A percentile compares a stretch with the other conserved stretches of the same genome.
phyloP scores from a whole-genome alignment of 2,113 vertebrate species.

The Brachyhypopomus gauderio region DNA sequence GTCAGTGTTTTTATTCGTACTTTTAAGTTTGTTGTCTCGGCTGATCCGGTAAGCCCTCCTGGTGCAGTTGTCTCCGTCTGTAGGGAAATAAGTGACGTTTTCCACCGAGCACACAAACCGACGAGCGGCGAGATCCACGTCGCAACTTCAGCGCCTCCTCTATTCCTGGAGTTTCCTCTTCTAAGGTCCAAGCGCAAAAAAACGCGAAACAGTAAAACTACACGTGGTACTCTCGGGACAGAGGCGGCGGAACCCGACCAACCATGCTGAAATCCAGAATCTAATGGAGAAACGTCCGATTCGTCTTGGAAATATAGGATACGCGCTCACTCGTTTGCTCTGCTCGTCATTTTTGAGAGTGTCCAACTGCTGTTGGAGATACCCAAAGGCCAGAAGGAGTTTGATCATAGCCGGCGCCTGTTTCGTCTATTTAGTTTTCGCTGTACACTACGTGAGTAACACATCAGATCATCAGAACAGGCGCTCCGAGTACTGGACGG shows the following conservation, averaged over 20 bases:
- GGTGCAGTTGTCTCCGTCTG: constrained; percentile 64
- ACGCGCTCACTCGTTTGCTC: constrained; percentile 72
- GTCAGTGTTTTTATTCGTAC: too few relatives aligned
- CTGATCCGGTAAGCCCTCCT: background rate
- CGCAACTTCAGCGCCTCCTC: too few relatives aligned
- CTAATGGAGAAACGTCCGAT: constrained; percentile 77
- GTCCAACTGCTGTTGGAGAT: constrained; percentile 72
- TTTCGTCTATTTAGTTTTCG: constrained; percentile 83
- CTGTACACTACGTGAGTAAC: constrained; percentile 80
- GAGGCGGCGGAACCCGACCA: constrained; percentile 18
- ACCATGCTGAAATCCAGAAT: constrained; percentile 74
- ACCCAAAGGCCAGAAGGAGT: constrained; percentile 76
- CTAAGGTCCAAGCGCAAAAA: too few relatives aligned
- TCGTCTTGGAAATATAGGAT: constrained; percentile 70
- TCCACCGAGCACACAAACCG: too few relatives aligned
- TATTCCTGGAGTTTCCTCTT: too few relatives aligned
- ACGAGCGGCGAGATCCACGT: too few relatives aligned
- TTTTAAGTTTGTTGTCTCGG: too few relatives aligned
- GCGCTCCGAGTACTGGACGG: constrained; percentile 58
- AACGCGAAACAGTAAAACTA: too few relatives aligned
- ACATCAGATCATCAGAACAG: constrained; percentile 69
- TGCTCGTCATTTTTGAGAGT: constrained; percentile 70
- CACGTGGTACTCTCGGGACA: too few relatives aligned
- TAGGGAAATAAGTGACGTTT: constrained; percentile 38
- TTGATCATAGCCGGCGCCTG: constrained; percentile 75